Conservation (phyloP, 2,113 vertebrate genomes). For the Anthoscopus minutus region DNA sequence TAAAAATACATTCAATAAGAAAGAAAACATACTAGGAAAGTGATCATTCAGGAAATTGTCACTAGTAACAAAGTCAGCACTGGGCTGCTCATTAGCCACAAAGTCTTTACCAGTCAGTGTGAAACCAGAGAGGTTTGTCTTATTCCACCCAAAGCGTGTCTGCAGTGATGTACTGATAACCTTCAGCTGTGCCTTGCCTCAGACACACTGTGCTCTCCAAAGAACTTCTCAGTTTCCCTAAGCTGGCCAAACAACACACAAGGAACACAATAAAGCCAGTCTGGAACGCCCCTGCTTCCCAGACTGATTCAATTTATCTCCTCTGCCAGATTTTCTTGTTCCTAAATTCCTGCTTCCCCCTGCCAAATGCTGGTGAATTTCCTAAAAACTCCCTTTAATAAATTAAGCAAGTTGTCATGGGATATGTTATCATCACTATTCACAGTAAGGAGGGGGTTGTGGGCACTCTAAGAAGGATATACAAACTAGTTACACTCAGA, state of each 20-base stretch:
- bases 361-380: neutral
- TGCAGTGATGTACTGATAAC: neutral
- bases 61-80: neutral
- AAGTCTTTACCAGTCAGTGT: neutral
- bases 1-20: neutral
- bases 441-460: neutral
- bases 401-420: neutral
- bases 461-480: neutral
- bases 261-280: neutral
- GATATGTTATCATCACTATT: neutral
- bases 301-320: neutral
- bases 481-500: neutral
- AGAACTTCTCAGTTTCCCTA: neutral
- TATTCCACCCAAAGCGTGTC: neutral
- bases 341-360: neutral
- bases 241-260: no score
- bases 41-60: neutral
- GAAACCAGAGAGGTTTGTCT: neutral
- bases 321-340: neutral
- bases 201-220: neutral
- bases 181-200: neutral
- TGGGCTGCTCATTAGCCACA: neutral
- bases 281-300: neutral
- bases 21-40: neutral
- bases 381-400: neutral